phyloP scores from a whole-genome alignment of 2,888 invertebrate genomes.

The Venusia cambrica region DNA sequence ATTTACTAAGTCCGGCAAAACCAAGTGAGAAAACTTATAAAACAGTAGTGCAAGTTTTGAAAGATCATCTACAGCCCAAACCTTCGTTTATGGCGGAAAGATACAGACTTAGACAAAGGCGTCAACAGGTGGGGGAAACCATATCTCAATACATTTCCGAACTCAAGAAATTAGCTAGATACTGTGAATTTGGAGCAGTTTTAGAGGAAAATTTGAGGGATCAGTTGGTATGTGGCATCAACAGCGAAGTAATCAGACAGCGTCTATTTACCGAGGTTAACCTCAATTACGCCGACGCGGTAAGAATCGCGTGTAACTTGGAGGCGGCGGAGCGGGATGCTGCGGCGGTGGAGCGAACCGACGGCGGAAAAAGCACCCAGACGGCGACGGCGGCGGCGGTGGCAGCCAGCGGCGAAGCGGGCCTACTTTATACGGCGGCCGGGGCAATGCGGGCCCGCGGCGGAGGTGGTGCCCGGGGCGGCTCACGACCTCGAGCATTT shows the following conservation, averaged over 20 bases:
- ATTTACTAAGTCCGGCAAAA: constrained; percentile 4
- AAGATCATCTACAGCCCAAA: background rate
- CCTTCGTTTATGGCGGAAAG: constrained; percentile 4
- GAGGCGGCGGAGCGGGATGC: background rate
- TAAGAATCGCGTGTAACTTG: constrained; percentile 1
- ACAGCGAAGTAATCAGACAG: constrained; percentile 1
- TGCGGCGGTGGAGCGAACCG: constrained; percentile 2
- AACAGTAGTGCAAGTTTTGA: background rate
- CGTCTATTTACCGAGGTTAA: constrained; percentile 1
- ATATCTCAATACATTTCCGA: background rate
- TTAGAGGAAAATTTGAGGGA: constrained; percentile 1
- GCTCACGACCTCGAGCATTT: no score
- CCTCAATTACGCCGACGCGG: constrained; percentile 1
- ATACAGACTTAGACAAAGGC: constrained; percentile 2
- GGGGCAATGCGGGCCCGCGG: no score
- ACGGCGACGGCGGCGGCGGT: no score
- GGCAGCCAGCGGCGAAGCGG: no score
- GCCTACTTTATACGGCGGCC: no score
- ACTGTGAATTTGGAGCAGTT: background rate
- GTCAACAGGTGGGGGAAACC: background rate
- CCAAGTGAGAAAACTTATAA: constrained; percentile 2
- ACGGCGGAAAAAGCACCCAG: background rate
- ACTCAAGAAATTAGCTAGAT: background rate
- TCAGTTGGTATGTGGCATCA: constrained; percentile 1
- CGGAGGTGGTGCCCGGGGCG: no score